phyloP scores from a whole-genome alignment of 2,888 invertebrate genomes.

The Dilophus febrilis region DNA sequence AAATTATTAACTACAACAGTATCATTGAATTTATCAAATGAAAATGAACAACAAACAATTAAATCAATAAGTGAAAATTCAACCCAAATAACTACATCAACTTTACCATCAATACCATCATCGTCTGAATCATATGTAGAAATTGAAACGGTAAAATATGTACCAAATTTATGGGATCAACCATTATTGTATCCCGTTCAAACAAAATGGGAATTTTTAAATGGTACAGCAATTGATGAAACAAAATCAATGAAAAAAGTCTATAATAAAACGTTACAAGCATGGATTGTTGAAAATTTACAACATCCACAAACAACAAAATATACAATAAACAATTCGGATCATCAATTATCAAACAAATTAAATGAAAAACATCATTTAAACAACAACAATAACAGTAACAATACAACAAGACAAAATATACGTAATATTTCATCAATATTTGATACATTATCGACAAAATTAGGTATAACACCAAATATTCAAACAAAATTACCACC shows the following conservation, averaged over 20 bases:
- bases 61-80: background rate
- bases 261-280: conserved; percentile 44
- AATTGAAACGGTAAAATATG: conserved; percentile 20
- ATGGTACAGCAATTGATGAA: conserved; percentile 21
- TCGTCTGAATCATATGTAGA: conserved; percentile 12
- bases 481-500: conserved; percentile 25
- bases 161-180: conserved; percentile 10
- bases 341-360: too few relatives aligned
- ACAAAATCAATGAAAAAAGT: conserved; percentile 33
- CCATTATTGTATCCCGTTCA: conserved; percentile 24
- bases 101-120: background rate
- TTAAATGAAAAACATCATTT: conserved; percentile 19
- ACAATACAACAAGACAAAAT: conserved; percentile 28
- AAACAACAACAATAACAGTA: conserved; percentile 21
- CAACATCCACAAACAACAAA: conserved; percentile 20
- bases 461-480: conserved; percentile 28
- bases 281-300: conserved; percentile 41
- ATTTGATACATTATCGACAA: conserved; percentile 43
- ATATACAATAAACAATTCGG: background rate
- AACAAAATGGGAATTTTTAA: conserved; percentile 41
- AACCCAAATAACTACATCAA: background rate
- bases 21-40: too few relatives aligned
- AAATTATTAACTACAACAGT: too few relatives aligned
- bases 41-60: background rate
- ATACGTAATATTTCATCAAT: conserved; percentile 45